Percentiles rank a stretch among this genome's conserved stretches.
Conservation (phyloP, 1,140 invertebrate species). For the Heliconius congener region DNA sequence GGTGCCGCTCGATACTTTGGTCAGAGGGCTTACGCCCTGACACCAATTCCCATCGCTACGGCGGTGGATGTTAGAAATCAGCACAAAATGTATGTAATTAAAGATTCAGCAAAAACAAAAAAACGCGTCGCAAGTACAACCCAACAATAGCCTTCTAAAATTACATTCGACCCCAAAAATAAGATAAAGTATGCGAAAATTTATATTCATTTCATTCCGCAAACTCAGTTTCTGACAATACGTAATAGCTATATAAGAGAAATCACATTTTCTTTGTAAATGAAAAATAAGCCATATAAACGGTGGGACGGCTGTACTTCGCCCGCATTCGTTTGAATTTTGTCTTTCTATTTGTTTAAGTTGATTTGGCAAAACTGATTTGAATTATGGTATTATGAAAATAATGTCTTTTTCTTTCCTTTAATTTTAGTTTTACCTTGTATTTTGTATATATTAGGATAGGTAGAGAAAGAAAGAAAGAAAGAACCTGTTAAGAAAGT, state of each 20-base stretch:
- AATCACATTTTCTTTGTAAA: constrained; percentile 21
- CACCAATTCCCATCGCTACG: too few species aligned
- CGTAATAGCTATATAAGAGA: background rate
- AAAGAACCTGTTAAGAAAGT: too few species aligned
- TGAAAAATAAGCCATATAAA: constrained; percentile 13
- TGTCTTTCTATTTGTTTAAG: background rate
- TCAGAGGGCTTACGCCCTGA: too few species aligned
- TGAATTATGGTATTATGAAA: background rate
- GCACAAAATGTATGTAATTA: background rate
- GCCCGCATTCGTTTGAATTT: constrained; percentile 6
- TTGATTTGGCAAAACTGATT: background rate
- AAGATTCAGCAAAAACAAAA: background rate
- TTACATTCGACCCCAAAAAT: constrained; percentile 10
- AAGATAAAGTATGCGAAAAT: constrained; percentile 13
- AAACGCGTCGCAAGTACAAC: background rate
- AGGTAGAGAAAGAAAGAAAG: too few species aligned
- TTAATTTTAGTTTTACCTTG: background rate
- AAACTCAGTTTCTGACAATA: constrained; percentile 6
- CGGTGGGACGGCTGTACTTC: background rate
- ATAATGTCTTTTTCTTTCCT: background rate
- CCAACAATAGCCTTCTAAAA: background rate
- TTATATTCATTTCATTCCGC: background rate
- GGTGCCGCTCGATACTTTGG: too few species aligned
- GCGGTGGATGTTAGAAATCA: too few species aligned
- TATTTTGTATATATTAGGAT: too few species aligned